phyloP scores from a whole-genome alignment of 2,797 vertebrate species.

The Xenops minutus region DNA sequence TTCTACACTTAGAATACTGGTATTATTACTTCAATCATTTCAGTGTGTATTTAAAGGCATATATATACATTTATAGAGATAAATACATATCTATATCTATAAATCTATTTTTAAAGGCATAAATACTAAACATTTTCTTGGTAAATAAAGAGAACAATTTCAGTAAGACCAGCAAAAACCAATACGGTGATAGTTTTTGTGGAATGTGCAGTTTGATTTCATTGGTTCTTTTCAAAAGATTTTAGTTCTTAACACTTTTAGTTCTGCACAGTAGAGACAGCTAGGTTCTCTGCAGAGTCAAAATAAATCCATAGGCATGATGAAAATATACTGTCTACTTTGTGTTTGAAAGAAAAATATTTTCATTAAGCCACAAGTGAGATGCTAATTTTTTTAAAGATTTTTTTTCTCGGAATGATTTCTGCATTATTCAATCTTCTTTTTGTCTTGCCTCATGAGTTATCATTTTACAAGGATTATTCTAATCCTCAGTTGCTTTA shows the following conservation, averaged over 20 bases:
- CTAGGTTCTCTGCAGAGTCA: neutral
- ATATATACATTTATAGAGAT: neutral
- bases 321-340: neutral
- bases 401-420: neutral
- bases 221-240: neutral
- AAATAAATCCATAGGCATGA: neutral
- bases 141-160: neutral
- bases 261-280: neutral
- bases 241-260: too few relatives aligned
- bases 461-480: neutral
- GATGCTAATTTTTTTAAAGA: fast-evolving
- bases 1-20: neutral
- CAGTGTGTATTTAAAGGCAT: neutral
- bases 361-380: neutral
- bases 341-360: neutral
- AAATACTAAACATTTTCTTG: neutral
- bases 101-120: neutral
- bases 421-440: neutral
- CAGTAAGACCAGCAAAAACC: neutral
- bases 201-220: neutral
- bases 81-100: fast-evolving
- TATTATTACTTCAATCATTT: neutral
- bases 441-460: neutral
- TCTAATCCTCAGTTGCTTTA: neutral
- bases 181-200: neutral